phyloP scores from a whole-genome alignment of 1,140 invertebrate species.

The Microplitis demolitor region DNA sequence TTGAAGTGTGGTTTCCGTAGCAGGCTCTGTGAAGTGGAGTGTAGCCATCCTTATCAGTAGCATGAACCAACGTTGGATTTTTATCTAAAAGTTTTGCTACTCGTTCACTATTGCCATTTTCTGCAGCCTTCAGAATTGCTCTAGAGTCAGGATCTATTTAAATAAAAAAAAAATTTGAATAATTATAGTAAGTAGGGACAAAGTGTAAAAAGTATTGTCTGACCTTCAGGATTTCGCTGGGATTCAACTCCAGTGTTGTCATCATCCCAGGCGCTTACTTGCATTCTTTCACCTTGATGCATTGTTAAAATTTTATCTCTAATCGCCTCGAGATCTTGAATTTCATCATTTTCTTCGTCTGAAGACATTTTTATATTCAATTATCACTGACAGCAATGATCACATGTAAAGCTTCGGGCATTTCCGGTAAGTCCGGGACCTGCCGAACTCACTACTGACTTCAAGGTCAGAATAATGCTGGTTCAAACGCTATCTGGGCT shows the following conservation, averaged over 20 bases:
- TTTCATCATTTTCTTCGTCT: constrained; percentile 53
- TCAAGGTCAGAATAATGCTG: no score
- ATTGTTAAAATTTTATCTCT: constrained; percentile 48
- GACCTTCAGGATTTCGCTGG: constrained; percentile 60
- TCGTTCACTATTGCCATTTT: constrained; percentile 75
- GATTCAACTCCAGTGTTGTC: constrained; percentile 61
- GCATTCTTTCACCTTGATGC: constrained; percentile 50
- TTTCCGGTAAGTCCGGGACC: no score
- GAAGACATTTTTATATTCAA: constrained; percentile 38
- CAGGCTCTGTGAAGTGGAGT: constrained; percentile 90
- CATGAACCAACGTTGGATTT: constrained; percentile 70
- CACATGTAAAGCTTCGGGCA: no score
- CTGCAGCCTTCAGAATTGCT: constrained; percentile 80
- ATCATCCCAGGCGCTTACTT: constrained; percentile 64
- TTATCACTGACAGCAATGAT: not conserved
- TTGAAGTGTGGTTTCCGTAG: constrained; percentile 82
- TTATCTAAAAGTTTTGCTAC: constrained; percentile 65
- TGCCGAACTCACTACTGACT: no score
- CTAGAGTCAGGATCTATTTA: constrained; percentile 69
- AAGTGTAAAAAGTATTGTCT: constrained; percentile 13
- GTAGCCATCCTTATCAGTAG: constrained; percentile 86
- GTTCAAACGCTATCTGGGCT: no score
- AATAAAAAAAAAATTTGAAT: constrained; percentile 18
- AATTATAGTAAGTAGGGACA: not conserved
- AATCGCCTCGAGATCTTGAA: constrained; percentile 49